A percentile compares a stretch with the other conserved stretches of the same genome.
These are phyloP conservation scores for Troides aeacus DNA, from an alignment of 2,888 invertebrate genomes.

Conservation along the genomic window DNA sequence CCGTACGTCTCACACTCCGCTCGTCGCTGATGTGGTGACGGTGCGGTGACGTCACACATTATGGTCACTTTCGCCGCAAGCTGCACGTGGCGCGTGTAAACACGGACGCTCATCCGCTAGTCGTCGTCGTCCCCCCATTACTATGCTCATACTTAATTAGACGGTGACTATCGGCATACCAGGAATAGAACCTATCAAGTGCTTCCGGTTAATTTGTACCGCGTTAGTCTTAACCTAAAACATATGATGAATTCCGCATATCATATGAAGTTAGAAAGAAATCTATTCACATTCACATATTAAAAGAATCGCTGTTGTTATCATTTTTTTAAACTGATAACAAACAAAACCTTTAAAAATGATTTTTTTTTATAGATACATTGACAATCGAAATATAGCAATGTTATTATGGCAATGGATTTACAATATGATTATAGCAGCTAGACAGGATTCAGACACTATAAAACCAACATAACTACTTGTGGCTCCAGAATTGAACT, in stretches of 20 bases:
- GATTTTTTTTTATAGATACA: too few species aligned
- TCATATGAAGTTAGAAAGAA: too few species aligned
- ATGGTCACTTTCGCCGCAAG: slow-evolving; percentile 63
- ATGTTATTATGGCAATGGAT: too few species aligned
- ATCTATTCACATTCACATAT: too few species aligned
- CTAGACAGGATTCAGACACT: too few species aligned
- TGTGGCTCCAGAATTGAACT: too few species aligned
- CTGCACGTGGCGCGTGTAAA: slow-evolving; percentile 40
- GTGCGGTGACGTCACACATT: slow-evolving; percentile 60
- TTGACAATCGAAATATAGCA: too few species aligned
- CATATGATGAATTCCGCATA: neutral
- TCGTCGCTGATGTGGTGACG: slow-evolving; percentile 54
- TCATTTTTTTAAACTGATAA: too few species aligned
- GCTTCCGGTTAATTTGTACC: neutral
- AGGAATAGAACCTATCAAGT: neutral
- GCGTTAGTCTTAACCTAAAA: neutral
- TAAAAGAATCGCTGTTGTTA: too few species aligned
- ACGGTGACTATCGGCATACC: neutral
- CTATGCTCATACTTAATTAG: slow-evolving; percentile 19
- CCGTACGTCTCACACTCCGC: slow-evolving; percentile 50
- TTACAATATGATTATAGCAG: too few species aligned
- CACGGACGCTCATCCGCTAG: slow-evolving; percentile 34
- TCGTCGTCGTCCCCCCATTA: slow-evolving; percentile 19
- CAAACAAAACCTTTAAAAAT: too few species aligned
- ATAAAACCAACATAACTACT: too few species aligned